Evolutionary conservation across 2,113 vertebrate species (phyloP), one percentile per base, ranked within the genome.

Genomic region (Coryphaenoides rupestris): DNA sequence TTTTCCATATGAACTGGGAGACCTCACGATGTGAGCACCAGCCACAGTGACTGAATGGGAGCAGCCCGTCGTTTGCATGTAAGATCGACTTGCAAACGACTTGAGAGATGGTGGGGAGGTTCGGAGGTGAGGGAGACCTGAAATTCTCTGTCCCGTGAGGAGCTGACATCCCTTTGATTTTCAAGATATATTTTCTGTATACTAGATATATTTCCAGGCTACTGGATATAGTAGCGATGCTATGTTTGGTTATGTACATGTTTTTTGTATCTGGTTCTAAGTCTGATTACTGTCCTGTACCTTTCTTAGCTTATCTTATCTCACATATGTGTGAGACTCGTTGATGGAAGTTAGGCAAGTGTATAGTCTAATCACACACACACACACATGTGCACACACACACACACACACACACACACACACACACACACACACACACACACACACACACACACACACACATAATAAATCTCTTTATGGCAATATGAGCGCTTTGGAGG

Each of bases 1-100:
- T 90, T 90, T n/a, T 91, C 60, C 88, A 87, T 87, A 74, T 64
- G 68, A 79, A 81, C 81, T 70, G 69, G 47, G 75, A 58, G 56
- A 79, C 80, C 79, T 68, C 16, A 65, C 69, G 71, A 67, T 62
- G 16, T 1, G 50, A 62, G 19, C 33, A 40, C 5, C 33, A 10
- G 33, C 33, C 5, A 5, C 49, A 52, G 72, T 55, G 53, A 3
- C 21, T 50, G 17, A 21, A 52, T 60, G 9, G 4, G 16, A 47
- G 46, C 15, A 47, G 46, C 12, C 12, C 15, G 46, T 3, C 13
- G 15, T 87, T 87, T 87, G 82, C 85, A 84, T 88, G 72, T 14
- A 40, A 12, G 13, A 76, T 86, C 87, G 85, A 80, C 49, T 54
- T 79, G 70, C 33, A 23, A 55, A 19, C 23, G 63, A 60, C 21